phyloP scores from a whole-genome alignment of 2,113 vertebrate genomes.

The Caranx ignobilis region DNA sequence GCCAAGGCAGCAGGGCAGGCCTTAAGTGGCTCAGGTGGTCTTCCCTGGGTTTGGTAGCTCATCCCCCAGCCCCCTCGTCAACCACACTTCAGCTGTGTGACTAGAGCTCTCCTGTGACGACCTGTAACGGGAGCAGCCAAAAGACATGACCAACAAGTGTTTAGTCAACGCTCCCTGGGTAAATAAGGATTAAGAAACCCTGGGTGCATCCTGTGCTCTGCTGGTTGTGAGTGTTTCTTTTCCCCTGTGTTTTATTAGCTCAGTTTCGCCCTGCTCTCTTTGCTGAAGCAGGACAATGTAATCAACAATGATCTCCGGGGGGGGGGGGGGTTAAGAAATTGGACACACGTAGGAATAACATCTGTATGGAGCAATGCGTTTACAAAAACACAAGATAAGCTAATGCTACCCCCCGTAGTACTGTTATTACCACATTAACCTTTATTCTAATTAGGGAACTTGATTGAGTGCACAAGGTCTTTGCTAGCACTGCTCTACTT shows the following conservation, averaged over 20 bases:
- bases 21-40: too few species aligned
- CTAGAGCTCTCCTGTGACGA: too few species aligned
- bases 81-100: too few species aligned
- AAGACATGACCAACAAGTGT: not conserved
- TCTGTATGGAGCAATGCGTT: not conserved
- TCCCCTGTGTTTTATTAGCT: constrained; percentile 27
- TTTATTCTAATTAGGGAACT: not conserved
- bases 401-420: not conserved
- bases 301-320: constrained; percentile 27
- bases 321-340: constrained; percentile 13
- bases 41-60: too few species aligned
- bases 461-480: constrained; percentile 4
- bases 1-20: not conserved
- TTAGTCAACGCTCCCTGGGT: constrained; percentile 3
- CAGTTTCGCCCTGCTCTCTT: not conserved
- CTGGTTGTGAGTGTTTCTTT: not conserved
- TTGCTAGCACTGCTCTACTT: too few species aligned
- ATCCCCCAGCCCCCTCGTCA: too few species aligned
- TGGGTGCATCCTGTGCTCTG: not conserved
- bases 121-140: too few species aligned
- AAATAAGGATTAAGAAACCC: constrained; percentile 25
- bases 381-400: not conserved
- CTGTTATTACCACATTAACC: constrained; percentile 1
- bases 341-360: constrained; percentile 6
- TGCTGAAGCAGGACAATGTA: constrained; percentile 7